These are phyloP conservation scores for Melipona beecheii DNA, from an alignment of 2,888 invertebrate species.

Conservation along the genomic window DNA sequence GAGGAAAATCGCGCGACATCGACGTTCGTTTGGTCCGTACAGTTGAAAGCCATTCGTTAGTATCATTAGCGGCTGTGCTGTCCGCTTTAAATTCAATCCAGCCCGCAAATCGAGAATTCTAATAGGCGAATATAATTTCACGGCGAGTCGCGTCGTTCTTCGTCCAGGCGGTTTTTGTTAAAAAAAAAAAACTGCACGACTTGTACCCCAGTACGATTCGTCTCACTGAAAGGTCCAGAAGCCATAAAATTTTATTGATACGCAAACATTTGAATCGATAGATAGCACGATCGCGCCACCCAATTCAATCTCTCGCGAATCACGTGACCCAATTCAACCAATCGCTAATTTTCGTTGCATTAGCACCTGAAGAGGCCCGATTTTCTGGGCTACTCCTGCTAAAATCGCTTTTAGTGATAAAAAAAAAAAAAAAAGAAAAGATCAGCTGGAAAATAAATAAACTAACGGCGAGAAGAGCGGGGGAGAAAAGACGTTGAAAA, in stretches of 20 bases:
- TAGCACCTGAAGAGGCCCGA: no score
- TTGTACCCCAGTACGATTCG: no score
- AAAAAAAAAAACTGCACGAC: not conserved
- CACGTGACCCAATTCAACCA: no score
- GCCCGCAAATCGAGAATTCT: constrained; percentile 43
- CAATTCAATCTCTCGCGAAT: no score
- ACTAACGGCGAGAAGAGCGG: not conserved
- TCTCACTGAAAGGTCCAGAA: no score
- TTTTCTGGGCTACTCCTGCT: no score
- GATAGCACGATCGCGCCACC: no score
- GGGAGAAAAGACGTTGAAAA: not conserved
- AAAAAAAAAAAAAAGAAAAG: not conserved
- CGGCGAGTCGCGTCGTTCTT: not conserved
- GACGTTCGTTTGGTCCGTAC: constrained; percentile 65
- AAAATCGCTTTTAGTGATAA: no score
- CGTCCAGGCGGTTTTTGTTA: not conserved
- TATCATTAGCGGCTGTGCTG: constrained; percentile 37
- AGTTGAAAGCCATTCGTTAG: constrained; percentile 57
- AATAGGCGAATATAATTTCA: constrained; percentile 53
- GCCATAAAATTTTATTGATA: no score
- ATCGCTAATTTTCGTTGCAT: no score
- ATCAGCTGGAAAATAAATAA: not conserved
- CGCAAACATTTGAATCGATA: no score
- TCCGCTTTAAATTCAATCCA: constrained; percentile 57
- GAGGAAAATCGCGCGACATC: constrained; percentile 57